Evolutionary conservation across 2,113 vertebrate genomes (phyloP).

Genomic region (Monarcha castaneiventris): DNA sequence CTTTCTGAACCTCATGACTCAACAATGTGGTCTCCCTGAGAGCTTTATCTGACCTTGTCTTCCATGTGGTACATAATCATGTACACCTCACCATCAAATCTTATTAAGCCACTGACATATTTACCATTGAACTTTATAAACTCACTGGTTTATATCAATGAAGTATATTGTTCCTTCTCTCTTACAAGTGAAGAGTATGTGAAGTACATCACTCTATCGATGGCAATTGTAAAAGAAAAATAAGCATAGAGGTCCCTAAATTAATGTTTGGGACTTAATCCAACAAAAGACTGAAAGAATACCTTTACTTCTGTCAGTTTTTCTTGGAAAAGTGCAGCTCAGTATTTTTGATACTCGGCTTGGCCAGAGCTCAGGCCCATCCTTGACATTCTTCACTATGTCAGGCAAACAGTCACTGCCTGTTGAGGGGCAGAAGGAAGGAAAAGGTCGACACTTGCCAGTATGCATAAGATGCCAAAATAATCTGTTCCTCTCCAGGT

Average conservation of each 20-base stretch:
- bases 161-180: background rate
- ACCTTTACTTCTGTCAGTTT: background rate
- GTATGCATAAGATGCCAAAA: background rate
- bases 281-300: background rate
- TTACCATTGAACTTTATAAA: background rate
- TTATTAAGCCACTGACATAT: background rate
- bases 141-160: background rate
- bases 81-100: background rate
- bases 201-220: background rate
- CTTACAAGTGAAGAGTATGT: background rate
- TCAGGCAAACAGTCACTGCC: background rate
- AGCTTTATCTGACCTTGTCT: background rate
- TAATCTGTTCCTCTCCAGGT: background rate
- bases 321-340: background rate
- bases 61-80: background rate
- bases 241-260: background rate
- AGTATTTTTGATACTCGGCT: background rate
- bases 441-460: background rate
- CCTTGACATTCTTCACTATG: rapidly evolving
- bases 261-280: background rate
- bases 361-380: background rate
- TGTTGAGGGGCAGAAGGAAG: background rate
- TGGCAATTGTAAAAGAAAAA: background rate
- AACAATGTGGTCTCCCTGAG: rapidly evolving
- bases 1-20: background rate